Conservation (phyloP, 2,888 invertebrate species). For the Zelleria hepariella region DNA sequence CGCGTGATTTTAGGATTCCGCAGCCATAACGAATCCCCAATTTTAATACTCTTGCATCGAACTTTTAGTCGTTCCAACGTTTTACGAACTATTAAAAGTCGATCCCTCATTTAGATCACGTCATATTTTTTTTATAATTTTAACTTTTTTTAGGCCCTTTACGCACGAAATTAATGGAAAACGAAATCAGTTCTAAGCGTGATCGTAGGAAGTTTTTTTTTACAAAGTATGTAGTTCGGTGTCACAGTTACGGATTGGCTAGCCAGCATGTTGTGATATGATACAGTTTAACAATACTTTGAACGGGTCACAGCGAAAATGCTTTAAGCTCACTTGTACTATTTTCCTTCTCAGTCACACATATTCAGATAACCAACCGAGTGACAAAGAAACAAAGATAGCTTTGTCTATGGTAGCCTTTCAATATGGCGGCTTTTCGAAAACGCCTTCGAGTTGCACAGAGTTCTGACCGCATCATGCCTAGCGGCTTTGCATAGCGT, state of each 20-base stretch:
- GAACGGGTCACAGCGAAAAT: background rate
- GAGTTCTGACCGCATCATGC: too few relatives aligned
- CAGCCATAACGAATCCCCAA: background rate
- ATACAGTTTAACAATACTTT: background rate
- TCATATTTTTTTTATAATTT: conserved; percentile 1
- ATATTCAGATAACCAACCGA: background rate
- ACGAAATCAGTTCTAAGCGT: conserved; percentile 21
- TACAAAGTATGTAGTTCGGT: conserved; percentile 18
- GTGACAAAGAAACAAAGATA: background rate
- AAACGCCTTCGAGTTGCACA: background rate
- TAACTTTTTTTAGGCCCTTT: conserved; percentile 9
- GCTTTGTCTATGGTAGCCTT: background rate
- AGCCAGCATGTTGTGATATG: background rate
- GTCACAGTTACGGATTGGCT: conserved; percentile 3
- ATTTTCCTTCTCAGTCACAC: background rate
- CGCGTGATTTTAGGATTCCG: background rate
- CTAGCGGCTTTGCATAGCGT: too few relatives aligned
- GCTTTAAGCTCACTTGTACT: background rate
- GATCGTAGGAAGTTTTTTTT: conserved; percentile 18
- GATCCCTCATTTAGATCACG: conserved; percentile 23
- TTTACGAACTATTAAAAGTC: conserved; percentile 25
- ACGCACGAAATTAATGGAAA: background rate
- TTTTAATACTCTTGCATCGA: conserved; percentile 7
- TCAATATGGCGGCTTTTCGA: background rate
- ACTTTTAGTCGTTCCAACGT: conserved; percentile 17